Evolutionary conservation across 2,113 vertebrate genomes (phyloP), one percentile per base, ranked within the genome.

Genomic region (Nannospalax galili): DNA sequence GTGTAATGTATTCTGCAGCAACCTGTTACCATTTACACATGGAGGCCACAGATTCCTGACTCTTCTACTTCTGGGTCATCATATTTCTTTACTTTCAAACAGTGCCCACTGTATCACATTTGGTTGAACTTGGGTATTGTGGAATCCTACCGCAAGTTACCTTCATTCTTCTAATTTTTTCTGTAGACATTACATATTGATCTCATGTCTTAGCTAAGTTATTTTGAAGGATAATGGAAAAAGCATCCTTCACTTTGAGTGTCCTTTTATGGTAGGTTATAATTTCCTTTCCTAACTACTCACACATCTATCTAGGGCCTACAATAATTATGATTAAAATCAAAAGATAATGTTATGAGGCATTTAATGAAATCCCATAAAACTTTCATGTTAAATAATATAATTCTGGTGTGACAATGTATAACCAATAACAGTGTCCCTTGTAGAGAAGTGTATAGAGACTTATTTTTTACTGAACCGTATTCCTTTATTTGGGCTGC

Each of bases 171-270:
- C n/a, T 84, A 60, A 84, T 90, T 32, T 80, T 4, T 64, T 73
- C 30, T 79, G 42, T 75, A 75, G 88, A 80, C n/a, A 45, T 24
- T 52, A 42, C 15, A 15, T 70, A 84, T 88, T 84, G 81, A 95
- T 95, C 75, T 95, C 45, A n/a, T 80, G 64, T 30, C 65, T 60
- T 35, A 72, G 9, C 22, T 90, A 93, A 45, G 35, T 90, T 90
- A 88, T 60, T 32, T 5, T 96, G 85, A 96, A 96, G 37, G 81
- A 90, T 96, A 95, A 92, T 96, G 48, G 42, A 45, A 86, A 80
- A 91, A 96, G 40, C 14, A 89, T 81, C 65, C 5, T 88, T 90
- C 26, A 77, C 35, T 93, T 87, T 93, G 74, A 86, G 85, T 87
- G 70, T 11, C 28, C 92, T 92, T 93, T 95, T 80, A 72, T 37